Evolutionary conservation across 1,140 invertebrate genomes (phyloP).

Genomic region (Drosophila baimaii): DNA sequence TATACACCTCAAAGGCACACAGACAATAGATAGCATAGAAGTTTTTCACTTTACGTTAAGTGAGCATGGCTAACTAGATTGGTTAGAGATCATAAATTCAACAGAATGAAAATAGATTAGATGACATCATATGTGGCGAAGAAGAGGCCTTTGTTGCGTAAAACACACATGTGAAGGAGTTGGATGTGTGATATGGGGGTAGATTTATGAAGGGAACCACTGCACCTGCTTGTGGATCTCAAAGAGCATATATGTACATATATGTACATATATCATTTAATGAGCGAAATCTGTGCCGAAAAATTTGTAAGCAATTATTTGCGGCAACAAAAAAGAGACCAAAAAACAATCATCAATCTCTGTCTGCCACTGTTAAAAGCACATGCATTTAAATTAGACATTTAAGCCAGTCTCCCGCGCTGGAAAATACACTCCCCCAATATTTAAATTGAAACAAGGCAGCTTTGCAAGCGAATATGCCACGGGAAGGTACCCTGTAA

Average conservation of each 20-base stretch:
- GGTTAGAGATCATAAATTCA: conserved; percentile 81
- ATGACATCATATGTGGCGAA: conserved; percentile 62
- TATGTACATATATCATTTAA: conserved; percentile 43
- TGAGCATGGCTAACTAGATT: conserved; percentile 81
- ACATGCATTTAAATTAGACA: conserved; percentile 84
- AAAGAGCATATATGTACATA: neutral
- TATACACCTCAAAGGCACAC: conserved; percentile 69
- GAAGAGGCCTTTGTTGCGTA: conserved; percentile 20
- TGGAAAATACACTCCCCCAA: conserved; percentile 15
- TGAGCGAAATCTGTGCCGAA: conserved; percentile 56
- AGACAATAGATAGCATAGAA: conserved; percentile 47
- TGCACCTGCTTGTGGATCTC: conserved; percentile 58
- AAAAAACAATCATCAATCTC: conserved; percentile 80
- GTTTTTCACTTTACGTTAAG: conserved; percentile 77
- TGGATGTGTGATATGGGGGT: conserved; percentile 35
- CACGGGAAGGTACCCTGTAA: neutral
- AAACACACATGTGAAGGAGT: conserved; percentile 69
- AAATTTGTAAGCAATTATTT: conserved; percentile 75
- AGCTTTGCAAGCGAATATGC: too few species aligned
- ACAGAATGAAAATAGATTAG: conserved; percentile 67
- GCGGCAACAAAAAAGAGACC: conserved; percentile 30
- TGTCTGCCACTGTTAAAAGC: conserved; percentile 80
- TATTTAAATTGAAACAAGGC: conserved; percentile 7
- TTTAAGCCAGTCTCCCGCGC: conserved; percentile 64
- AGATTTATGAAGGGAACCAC: conserved; percentile 64